Evolutionary conservation across 2,113 vertebrate genomes (phyloP), one percentile per base, ranked within the genome.

Genomic region (Xiphias gladius): DNA sequence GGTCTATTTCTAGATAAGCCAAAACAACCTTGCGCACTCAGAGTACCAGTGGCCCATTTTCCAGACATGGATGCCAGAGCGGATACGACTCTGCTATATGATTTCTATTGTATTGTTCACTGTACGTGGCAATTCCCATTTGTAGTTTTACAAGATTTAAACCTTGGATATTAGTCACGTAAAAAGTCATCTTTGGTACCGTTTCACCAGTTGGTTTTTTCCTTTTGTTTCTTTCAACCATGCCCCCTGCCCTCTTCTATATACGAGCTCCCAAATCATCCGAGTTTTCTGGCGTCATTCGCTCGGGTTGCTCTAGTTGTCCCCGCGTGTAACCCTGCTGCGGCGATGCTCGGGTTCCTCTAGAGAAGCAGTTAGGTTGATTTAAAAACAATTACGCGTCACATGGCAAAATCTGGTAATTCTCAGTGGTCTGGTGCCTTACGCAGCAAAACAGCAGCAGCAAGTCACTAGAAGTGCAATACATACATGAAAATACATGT

Each of bases 1-100:
- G 76, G 91, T 86, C 92, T 93, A 94, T 94, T 94, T 91, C 24
- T 90, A 90, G 89, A 92, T 94, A 94, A 93, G 91, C 89, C 84
- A 91, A 85, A 85, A 80, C 76, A 88, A 92, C 90, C 84, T 88
- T 84, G 76, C 43, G 35, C 61, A 63, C 71, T 64, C 43, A 0
- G 48, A 91, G 74, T 14, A 28, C 17, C 62, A 46, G 76, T 48
- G 79, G 73, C 67, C 63, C 58, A 50, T 70, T 70, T 86, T 58
- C 58, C 13, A 54, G 46, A 41, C 7, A 24, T 13, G 20, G 62
- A 46, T 7, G 22, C 67, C 28, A 52, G 1, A 39, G 37, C 7
- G 32, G 9, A 35, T 17, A 43, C 19, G 13, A 43, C 41, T 43
- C 11, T 43, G 41, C 12, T 43, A 1, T 2, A 10, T 39, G 32